Base-by-base conservation (phyloP, 2,797 vertebrate species). In the Trichosurus vulpecula region DNA sequence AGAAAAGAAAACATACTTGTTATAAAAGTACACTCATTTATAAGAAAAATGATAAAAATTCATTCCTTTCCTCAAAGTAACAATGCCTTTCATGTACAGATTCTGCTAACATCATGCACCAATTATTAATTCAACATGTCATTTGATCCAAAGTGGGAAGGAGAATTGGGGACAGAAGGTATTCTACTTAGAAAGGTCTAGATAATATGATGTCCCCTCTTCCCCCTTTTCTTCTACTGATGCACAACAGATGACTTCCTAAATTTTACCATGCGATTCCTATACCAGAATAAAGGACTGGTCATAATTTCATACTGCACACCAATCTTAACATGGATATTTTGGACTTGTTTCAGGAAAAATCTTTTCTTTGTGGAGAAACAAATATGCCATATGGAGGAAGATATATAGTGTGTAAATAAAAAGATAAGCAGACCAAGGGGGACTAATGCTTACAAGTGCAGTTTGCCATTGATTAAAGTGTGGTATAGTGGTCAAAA, bases 391-490 rank as follows among this genome's bases (percentile, higher is more conserved):
- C 12, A 93, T 35, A 91, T 25, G 1, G 92, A 90, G 92, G 52
- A 92, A 52, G 30, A 61, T 54, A 66, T n/a, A 12, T 1, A 47
- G 11, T 14, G 55, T 92, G 52, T 27, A 91, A 87, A 57, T n/a
- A 93, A 41, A 30, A 90, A 54, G 12, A 90, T 0, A 51, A 0
- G 94, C 0, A 52, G 58, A 35, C 51, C 47, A 53, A 74, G 53
- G 94, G 52, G 54, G 91, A 92, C 14, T 19, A 57, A 55, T 95
- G 92, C 58, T 96, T 93, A 90, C n/a, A 92, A 95, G 93, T 2
- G 0, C 11, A 66, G 58, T 35, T 41, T 90, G 91, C 1, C 93
- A 56, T 56, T 93, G 74, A 56, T 47, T 87, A 92, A 92, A 66
- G 66, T 35, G 51, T 0, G n/a, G 91, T 0, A 2, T 14, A 47